A percentile compares a stretch with the other conserved stretches of the same genome.
phyloP scores from a whole-genome alignment of 2,797 vertebrate species.

The Malacoctenus gilli region DNA sequence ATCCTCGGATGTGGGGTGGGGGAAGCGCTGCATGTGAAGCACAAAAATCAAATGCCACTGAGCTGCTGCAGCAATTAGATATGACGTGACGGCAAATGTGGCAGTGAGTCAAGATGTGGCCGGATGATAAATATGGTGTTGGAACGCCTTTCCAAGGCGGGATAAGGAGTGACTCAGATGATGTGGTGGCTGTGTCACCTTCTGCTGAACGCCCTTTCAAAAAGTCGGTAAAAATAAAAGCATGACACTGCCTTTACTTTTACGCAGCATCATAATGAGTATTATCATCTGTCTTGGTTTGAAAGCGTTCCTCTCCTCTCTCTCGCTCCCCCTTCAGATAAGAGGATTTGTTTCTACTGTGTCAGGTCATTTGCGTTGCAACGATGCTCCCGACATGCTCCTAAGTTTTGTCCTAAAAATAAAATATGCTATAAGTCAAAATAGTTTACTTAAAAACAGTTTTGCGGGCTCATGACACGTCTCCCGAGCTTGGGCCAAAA shows the following conservation, averaged over 20 bases:
- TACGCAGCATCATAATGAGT: slow-evolving; percentile 4
- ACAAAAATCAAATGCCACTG: slow-evolving; percentile 38
- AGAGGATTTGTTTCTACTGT: slow-evolving; percentile 6
- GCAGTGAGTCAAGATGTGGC: slow-evolving; percentile 64
- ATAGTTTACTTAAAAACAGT: slow-evolving; percentile 12
- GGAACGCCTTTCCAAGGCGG: slow-evolving; percentile 35
- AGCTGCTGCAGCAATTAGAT: slow-evolving; percentile 47
- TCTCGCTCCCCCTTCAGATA: slow-evolving; percentile 1
- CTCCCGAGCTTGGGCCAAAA: slow-evolving; percentile 43
- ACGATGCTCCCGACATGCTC: not conserved
- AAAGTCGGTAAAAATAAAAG: slow-evolving; percentile 40
- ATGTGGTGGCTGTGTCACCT: slow-evolving; percentile 37
- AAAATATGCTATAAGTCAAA: slow-evolving; percentile 5
- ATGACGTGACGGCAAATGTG: slow-evolving; percentile 41
- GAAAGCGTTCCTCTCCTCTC: not conserved
- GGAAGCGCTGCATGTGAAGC: slow-evolving; percentile 12
- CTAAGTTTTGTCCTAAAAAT: slow-evolving; percentile 19
- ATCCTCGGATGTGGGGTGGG: slow-evolving; percentile 16
- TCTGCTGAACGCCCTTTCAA: slow-evolving; percentile 24
- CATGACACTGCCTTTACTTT: slow-evolving; percentile 11
- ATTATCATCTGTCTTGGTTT: not conserved
- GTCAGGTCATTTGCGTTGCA: slow-evolving; percentile 10
- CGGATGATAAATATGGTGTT: slow-evolving; percentile 45
- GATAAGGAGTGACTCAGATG: slow-evolving; percentile 52
- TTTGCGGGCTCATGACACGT: slow-evolving; percentile 30